Base-by-base conservation (phyloP, 2,797 vertebrate genomes). In the Clarias fuscus region DNA sequence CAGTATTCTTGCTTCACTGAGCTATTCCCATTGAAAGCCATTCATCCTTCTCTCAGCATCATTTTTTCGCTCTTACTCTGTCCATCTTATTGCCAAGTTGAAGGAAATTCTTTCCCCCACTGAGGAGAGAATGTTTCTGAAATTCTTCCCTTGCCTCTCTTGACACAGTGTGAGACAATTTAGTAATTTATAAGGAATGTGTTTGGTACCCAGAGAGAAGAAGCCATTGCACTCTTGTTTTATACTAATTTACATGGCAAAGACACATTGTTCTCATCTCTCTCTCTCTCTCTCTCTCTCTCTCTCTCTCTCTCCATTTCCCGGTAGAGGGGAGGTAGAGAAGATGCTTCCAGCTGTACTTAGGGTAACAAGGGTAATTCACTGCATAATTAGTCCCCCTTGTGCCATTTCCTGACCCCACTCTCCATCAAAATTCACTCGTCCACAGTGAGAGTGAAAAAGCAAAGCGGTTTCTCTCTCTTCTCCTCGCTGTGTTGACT, bases 161-260 rank as follows among this genome's bases (percentile, higher is more conserved):
- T 72, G 86, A 30, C 88, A 86, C 90, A 91, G 82, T 89, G 88
- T 82, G 90, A 91, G 92, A 93, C 93, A 90, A 91, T 95, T 94
- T 92, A 92, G 91, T 88, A 92, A 95, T 94, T 94, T 93, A 89
- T 58, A 65, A 92, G 93, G 94, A 95, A 94, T 94, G 90, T 88
- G 89, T 94, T 93, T 93, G 91, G 93, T 93, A 91, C 88, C 92
- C 91, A 81, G 90, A 91, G 72, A 75, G 81, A 87, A 75, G 75
- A 84, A 83, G 58, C 65, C 73, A 67, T 87, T 91, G 86, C 86
- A 43, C 85, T 85, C 67, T 92, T 87, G 91, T 93, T 86, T 87
- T 88, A 37, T 88, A 65, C 85, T 86, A 88, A 84, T 75, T 76
- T 86, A 58, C 78, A 88, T 68, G 40, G 76, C 79, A 67, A 83